phyloP scores from a whole-genome alignment of 2,888 invertebrate species.

The Rotaria macrura region DNA sequence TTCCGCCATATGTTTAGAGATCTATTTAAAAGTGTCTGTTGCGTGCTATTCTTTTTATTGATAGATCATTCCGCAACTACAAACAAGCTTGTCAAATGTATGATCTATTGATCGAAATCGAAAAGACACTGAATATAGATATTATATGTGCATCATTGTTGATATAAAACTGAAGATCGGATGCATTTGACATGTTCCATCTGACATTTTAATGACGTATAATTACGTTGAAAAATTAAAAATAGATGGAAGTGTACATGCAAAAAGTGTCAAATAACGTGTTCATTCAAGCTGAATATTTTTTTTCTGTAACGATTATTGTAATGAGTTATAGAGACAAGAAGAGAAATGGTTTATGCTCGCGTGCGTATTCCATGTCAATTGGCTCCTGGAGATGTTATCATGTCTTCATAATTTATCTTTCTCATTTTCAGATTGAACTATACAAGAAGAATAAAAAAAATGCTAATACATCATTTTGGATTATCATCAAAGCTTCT shows the following conservation, averaged over 20 bases:
- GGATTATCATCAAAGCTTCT: background rate
- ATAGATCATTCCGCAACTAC: constrained; percentile 8
- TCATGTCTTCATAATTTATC: background rate
- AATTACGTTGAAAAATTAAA: no score
- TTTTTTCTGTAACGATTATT: no score
- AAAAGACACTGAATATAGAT: background rate
- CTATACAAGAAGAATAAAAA: background rate
- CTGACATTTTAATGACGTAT: background rate
- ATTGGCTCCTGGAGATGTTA: background rate
- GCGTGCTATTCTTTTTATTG: background rate
- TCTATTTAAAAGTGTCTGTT: background rate
- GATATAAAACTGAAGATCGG: background rate
- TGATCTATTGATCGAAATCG: background rate
- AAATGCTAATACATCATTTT: background rate
- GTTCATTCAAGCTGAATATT: no score
- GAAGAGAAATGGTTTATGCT: no score
- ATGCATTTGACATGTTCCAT: background rate
- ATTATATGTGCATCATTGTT: background rate
- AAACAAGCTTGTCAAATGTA: background rate
- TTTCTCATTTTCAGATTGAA: background rate
- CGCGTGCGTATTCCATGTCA: background rate
- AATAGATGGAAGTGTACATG: no score
- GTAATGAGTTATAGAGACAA: no score
- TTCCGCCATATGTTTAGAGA: no score
- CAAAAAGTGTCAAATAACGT: no score